Conservation (phyloP, 2,113 vertebrate species). For the Oophaga pumilio region DNA sequence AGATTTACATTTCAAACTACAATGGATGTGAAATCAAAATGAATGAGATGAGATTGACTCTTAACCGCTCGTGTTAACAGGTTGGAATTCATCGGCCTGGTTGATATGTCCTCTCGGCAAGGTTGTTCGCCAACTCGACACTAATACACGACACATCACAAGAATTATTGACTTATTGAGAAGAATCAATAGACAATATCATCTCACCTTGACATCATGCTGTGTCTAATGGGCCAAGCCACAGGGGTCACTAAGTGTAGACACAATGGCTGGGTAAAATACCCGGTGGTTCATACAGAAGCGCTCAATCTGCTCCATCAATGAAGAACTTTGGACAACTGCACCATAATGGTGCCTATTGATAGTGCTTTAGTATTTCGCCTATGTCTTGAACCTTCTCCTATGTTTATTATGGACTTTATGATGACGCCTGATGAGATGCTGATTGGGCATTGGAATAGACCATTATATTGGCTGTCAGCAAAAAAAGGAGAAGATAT, state of each 20-base stretch:
- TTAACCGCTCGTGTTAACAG: not conserved
- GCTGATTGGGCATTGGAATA: too few relatives aligned
- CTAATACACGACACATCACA: not conserved
- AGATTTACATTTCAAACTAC: slow-evolving; percentile 58
- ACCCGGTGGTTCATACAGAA: not conserved
- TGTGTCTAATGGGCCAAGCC: not conserved
- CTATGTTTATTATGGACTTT: not conserved
- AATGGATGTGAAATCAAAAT: slow-evolving; percentile 28
- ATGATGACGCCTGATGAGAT: too few relatives aligned
- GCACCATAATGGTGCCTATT: not conserved
- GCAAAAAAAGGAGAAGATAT: too few relatives aligned
- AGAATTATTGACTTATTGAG: not conserved
- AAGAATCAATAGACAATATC: not conserved
- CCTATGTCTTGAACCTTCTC: not conserved
- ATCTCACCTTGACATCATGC: not conserved
- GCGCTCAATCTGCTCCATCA: not conserved
- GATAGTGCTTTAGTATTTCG: not conserved
- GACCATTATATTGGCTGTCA: too few relatives aligned
- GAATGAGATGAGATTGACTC: not conserved
- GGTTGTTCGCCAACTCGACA: not conserved
- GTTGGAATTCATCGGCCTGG: not conserved
- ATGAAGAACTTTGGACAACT: not conserved
- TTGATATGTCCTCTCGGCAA: not conserved
- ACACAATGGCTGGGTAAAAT: not conserved
- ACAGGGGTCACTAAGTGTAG: too few relatives aligned